Evolutionary conservation across 2,113 vertebrate species (phyloP), one percentile per base, ranked within the genome.

Genomic region (Pseudorectes ferrugineus): DNA sequence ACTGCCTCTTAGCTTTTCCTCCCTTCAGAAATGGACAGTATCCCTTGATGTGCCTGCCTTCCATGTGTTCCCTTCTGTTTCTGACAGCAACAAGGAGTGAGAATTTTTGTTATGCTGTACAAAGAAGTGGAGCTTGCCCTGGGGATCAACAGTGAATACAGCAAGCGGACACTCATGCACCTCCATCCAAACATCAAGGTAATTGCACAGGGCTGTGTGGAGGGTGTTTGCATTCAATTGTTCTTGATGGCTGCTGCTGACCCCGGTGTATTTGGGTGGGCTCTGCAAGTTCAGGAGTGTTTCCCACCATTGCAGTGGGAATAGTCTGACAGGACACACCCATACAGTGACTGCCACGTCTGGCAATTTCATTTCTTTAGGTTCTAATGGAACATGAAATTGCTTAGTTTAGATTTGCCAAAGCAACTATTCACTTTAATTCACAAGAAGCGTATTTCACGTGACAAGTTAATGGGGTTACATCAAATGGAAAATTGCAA

Each of bases 131-230:
- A 99, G 95, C 96, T 99, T 18, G 99, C 99, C 28, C 98, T 99
- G 14, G 99, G 99, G 17, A 99, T 99, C 97, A 99, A 99, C 96
- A 99, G 99, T 5, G 99, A 98, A 43, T 99, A 99, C 84, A 99
- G 98, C 98, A 99, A 99, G 97, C 93, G 98, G 77, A 99, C 99
- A 0, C 97, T 99, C 48, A 93, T 98, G 94, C 97, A 55, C 33
- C 98, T 99, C 2, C 99, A 99, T 96, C 98, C 99, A 68, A 99
- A 99, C 96, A 98, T 99, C 88, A 99, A 99, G 99, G 99, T 99
- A 97, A 51, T 5, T 11, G 6, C 6, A 2, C 10, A 4, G 24
- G 24, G 51, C 25, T 8, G 3, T 29, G 14, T 17, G 48, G 45
- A 65, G 45, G 24, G 15, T 2, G 2, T n/a, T 42, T 19, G 29